Evolutionary conservation across 1,140 invertebrate species (phyloP), one percentile per base, ranked within the genome.

Genomic region (Drosophila burlai): DNA sequence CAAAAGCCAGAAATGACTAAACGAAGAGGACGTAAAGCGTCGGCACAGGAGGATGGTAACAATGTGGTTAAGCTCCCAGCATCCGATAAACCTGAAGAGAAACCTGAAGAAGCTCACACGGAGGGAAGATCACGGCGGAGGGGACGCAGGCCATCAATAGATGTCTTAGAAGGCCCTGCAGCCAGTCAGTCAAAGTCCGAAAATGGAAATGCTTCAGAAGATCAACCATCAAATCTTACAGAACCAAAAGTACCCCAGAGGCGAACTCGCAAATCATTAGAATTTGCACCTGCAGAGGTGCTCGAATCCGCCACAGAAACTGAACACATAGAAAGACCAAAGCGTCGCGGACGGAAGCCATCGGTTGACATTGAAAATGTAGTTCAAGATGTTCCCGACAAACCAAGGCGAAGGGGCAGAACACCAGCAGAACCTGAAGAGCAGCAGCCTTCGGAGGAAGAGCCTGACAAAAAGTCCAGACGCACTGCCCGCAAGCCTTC

Each of bases 311-410:
- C 18, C 31, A 16, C 54, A 46, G 58, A 58, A 7, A 16, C 18
- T 1, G 52, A 57, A 16, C 36, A 18, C 21, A 47, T n/a, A 38
- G 60, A 76, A 9, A 72, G 38, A 31, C 66, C 63, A 0, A 85
- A 57, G n/a, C 63, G 66, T 36, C 54, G 69, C 1, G 67, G 29
- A 16, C 71, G 64, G 21, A 79, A 80, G 18, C 36, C 52, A 8
- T 71, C 81, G 5, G 26, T 50, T 2, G 59, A 63, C 21, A 34
- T 47, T 9, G 58, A 68, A 9, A 34, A 64, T 4, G 24, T 16
- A 2, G 24, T 11, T 1, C 31, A 38, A 11, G 63, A 74, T 9
- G 13, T 26, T 2, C 2, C 31, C 1, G 45, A 38, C 1, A 54
- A 36, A 6, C 42, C 74, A 13, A 77, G 16, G 16, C 62, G 73